phyloP scores from a whole-genome alignment of 2,888 invertebrate genomes.

The Eupeodes latifasciatus region DNA sequence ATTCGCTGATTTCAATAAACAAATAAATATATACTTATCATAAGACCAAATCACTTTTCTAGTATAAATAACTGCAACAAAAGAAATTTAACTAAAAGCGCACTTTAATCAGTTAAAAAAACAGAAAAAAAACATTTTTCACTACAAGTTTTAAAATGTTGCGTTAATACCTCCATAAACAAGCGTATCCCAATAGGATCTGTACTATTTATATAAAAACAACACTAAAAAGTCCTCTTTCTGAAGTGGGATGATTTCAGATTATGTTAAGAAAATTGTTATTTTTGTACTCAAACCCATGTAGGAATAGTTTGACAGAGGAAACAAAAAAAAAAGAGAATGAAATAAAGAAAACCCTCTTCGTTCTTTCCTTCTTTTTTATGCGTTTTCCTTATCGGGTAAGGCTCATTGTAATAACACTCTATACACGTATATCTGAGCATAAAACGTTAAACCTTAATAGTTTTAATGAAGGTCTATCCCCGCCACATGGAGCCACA shows the following conservation, averaged over 20 bases:
- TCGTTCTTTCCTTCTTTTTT: background rate
- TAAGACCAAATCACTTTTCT: too few relatives aligned
- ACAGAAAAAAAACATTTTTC: too few relatives aligned
- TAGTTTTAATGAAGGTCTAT: slow-evolving; percentile 50
- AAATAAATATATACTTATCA: too few relatives aligned
- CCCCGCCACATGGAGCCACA: slow-evolving; percentile 1
- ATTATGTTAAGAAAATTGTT: slow-evolving; percentile 1
- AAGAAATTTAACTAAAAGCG: too few relatives aligned
- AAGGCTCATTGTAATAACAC: background rate
- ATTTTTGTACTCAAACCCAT: background rate
- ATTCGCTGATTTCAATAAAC: too few relatives aligned
- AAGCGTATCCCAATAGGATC: background rate
- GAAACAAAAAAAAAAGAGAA: background rate
- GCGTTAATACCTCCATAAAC: too few relatives aligned
- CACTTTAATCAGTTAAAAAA: too few relatives aligned
- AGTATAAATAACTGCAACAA: too few relatives aligned
- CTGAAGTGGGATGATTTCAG: slow-evolving; percentile 19
- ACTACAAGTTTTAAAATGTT: too few relatives aligned
- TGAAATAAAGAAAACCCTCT: background rate
- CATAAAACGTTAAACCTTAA: slow-evolving; percentile 51
- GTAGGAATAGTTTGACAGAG: background rate
- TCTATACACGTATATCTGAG: slow-evolving; percentile 30
- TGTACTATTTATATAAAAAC: background rate
- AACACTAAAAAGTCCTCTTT: slow-evolving; percentile 8
- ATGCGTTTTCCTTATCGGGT: slow-evolving; percentile 13